Conservation (phyloP, 2,888 invertebrate species). For the Emmelina monodactyla region DNA sequence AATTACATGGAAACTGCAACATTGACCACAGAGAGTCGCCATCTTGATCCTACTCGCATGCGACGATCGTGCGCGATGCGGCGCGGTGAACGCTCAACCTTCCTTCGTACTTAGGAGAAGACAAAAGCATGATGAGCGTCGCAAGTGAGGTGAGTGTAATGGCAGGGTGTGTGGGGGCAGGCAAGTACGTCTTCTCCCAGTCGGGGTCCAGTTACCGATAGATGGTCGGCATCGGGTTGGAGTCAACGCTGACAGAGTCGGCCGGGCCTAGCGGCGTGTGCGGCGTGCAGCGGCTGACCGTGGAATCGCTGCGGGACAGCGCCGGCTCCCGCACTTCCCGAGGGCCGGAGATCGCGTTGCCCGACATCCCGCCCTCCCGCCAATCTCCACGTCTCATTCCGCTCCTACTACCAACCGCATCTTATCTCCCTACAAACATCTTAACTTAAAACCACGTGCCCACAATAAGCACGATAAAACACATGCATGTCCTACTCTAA, state of each 20-base stretch:
- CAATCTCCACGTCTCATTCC: constrained; percentile 44
- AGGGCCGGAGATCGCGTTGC: constrained; percentile 39
- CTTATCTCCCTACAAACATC: constrained; percentile 53
- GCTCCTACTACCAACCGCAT: constrained; percentile 55
- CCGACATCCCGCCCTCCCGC: constrained; percentile 28
- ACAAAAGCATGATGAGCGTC: no score
- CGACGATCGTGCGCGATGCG: constrained; percentile 56
- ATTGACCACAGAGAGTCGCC: no score
- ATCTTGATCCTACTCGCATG: constrained; percentile 61
- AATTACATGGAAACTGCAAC: no score
- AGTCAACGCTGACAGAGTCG: constrained; percentile 87
- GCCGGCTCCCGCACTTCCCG: constrained; percentile 36
- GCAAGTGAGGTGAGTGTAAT: no score
- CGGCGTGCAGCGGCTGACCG: constrained; percentile 66
- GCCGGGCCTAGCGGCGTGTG: constrained; percentile 56
- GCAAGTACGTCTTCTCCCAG: constrained; percentile 43
- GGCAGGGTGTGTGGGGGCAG: no score
- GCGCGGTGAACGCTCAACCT: constrained; percentile 37
- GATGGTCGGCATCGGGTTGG: constrained; percentile 85
- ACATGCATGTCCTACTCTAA: constrained; percentile 59
- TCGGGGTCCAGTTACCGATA: constrained; percentile 75
- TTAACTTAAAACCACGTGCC: constrained; percentile 43
- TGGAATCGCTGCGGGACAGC: constrained; percentile 80
- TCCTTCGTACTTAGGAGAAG: constrained; percentile 41
- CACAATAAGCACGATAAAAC: constrained; percentile 28